Evolutionary conservation across 2,113 vertebrate genomes (phyloP).

Genomic region (Setophaga coronata): DNA sequence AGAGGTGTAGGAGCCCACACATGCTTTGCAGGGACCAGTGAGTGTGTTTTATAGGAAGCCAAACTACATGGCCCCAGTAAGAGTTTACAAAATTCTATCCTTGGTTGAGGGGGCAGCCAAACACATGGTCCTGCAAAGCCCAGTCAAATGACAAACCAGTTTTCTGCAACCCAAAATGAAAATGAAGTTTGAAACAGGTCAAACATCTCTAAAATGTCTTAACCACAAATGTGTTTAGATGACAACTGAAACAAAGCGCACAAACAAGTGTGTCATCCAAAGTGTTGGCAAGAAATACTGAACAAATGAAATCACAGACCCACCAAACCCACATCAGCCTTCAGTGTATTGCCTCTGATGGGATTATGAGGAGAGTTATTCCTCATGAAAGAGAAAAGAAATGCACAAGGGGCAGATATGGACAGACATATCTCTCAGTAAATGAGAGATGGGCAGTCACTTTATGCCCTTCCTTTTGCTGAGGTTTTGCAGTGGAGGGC

Average conservation of each 20-base stretch:
- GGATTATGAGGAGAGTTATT: neutral
- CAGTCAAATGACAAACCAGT: neutral
- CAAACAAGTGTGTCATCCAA: neutral
- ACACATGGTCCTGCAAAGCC: accelerated
- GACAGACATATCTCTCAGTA: neutral
- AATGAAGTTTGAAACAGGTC: neutral
- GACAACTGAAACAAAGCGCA: neutral
- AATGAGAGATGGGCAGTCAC: neutral
- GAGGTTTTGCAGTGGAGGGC: neutral
- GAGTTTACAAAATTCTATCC: neutral
- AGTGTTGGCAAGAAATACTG: neutral
- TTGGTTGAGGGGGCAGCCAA: accelerated
- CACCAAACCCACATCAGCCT: neutral
- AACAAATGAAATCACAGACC: neutral
- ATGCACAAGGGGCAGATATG: neutral
- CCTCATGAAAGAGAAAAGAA: neutral
- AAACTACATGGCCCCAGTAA: accelerated
- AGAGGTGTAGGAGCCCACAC: neutral
- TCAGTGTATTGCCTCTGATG: neutral
- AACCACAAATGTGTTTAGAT: neutral
- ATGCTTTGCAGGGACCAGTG: accelerated
- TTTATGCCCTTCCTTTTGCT: neutral
- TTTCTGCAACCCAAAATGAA: neutral
- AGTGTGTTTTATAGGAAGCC: neutral
- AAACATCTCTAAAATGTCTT: neutral